A percentile compares a stretch with the other conserved stretches of the same genome.
phyloP scores from a whole-genome alignment of 2,113 vertebrate genomes.

The Thryonomys swinderianus region DNA sequence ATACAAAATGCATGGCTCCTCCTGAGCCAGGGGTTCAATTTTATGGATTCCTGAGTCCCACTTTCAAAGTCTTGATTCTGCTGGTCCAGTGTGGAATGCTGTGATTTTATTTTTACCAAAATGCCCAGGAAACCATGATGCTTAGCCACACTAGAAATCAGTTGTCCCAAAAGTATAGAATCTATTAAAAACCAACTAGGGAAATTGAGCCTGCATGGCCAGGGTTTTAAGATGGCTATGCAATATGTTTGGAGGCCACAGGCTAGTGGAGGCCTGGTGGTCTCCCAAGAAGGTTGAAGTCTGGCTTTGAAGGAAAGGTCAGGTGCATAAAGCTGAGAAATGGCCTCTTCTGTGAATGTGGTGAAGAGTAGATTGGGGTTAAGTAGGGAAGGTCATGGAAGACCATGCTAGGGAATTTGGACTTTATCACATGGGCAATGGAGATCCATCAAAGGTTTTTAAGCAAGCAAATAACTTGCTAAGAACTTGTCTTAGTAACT shows the following conservation, averaged over 20 bases:
- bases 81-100: background rate
- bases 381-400: conserved; percentile 8
- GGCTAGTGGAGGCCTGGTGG: too few relatives aligned
- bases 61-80: background rate
- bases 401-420: background rate
- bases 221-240: background rate
- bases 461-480: conserved; percentile 52
- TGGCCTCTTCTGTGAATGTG: background rate
- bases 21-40: background rate
- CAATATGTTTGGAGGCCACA: too few relatives aligned
- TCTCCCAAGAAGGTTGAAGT: background rate
- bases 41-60: background rate
- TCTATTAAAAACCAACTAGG: background rate
- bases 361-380: background rate
- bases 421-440: background rate
- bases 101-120: background rate
- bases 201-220: background rate
- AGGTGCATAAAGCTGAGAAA: background rate
- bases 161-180: background rate
- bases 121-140: background rate
- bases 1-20: background rate
- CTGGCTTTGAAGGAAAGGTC: background rate
- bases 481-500: conserved; percentile 67
- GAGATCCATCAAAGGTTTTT: conserved; percentile 61
- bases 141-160: background rate